Evolutionary conservation across 1,140 invertebrate species (phyloP), one percentile per base, ranked within the genome.

Genomic region (Centruroides vittatus): DNA sequence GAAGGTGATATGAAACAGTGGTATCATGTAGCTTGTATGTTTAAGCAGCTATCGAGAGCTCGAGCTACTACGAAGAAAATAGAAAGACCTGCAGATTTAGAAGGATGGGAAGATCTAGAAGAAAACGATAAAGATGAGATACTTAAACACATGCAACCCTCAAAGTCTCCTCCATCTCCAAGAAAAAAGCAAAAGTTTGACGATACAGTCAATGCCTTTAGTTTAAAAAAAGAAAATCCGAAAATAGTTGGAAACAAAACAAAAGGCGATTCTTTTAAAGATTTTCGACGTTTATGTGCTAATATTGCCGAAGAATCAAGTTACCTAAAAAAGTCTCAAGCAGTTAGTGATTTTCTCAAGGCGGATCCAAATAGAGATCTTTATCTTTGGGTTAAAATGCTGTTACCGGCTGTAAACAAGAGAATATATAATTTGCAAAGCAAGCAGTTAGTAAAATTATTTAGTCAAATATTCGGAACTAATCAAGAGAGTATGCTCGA

Each of bases 401-500:
- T 95, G n/a, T 76, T 95, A 46, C 92, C 92, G 1, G 83, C 83
- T 34, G 84, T 86, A 48, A 79, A 82, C 3, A 90, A 93, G 70
- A 77, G 87, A 58, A 81, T 94, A 35, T 95, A 94, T 70, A 95
- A 95, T 76, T 73, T 96, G 35, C 90, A 93, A 73, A 92, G 84
- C 69, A 95, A 93, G 73, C 89, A 93, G 67, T 74, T 95, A 48
- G 77, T 93, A 0, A 96, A 95, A 73, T 72, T 95, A 11, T 94
- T 93, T 73, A 84, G 88, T 54, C 80, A 82, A 78, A 82, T 95
- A 59, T 86, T 95, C 67, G 69, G 77, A 10, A 79, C 78, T 7
- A 81, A 84, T 74, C 81, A 85, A 65, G 80, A 86, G 65, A 82
- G 84, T 58, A 95, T 95, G 91, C 70, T 91, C 5, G 82, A 85